A percentile compares a stretch with the other conserved stretches of the same genome.
These are phyloP conservation scores for Silurus meridionalis DNA, from an alignment of 2,113 vertebrate species.

Conservation along the genomic window DNA sequence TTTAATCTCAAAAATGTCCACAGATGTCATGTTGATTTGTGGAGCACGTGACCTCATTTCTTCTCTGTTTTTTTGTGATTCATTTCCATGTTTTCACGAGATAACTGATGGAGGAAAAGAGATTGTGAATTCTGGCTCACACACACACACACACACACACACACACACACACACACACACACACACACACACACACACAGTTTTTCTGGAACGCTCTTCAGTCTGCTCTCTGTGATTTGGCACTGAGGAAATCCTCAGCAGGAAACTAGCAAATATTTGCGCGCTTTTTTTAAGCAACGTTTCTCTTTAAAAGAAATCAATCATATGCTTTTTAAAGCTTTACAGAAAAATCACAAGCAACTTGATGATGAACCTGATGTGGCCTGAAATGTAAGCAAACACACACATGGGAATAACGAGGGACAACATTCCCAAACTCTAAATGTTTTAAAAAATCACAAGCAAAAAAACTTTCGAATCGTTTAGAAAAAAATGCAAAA, in stretches of 20 bases:
- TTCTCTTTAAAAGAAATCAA: background rate
- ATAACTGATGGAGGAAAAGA: background rate
- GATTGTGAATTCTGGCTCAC: background rate
- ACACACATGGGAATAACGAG: background rate
- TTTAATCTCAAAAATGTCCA: constrained; percentile 21
- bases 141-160: background rate
- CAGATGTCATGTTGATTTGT: constrained; percentile 15
- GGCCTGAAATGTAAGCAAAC: background rate
- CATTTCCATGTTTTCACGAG: background rate
- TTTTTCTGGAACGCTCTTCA: background rate
- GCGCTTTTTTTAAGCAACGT: background rate
- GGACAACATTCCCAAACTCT: background rate
- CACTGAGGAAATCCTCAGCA: background rate
- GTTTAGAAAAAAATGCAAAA: background rate
- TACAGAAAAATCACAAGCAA: background rate
- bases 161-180: constrained; percentile 8
- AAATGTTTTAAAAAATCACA: background rate
- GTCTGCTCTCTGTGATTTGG: background rate
- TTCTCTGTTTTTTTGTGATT: background rate
- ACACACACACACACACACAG: background rate
- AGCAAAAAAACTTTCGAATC: background rate
- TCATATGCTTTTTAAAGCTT: background rate
- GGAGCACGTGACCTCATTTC: background rate
- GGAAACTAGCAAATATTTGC: background rate
- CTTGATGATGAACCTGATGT: background rate